Evolutionary conservation across 2,888 invertebrate genomes (phyloP).

Genomic region (Drosophila suboccidentalis): DNA sequence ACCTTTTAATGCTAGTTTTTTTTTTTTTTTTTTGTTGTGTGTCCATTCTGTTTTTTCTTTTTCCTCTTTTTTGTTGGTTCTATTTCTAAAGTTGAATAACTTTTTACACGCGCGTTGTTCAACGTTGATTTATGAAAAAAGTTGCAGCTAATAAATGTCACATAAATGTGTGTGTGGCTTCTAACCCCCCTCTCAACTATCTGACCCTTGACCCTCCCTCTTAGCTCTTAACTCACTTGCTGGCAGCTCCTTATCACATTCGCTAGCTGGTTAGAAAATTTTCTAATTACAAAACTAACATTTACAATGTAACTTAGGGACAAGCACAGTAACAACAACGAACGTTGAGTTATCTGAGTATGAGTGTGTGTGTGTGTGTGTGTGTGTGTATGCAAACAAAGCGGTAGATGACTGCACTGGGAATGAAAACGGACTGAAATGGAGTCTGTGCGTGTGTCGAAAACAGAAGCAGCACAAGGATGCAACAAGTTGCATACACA

Average conservation of each 20-base stretch:
- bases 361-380: constrained; percentile 23
- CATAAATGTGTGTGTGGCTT: constrained; percentile 46
- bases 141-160: constrained; percentile 79
- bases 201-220: not conserved
- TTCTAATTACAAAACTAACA: constrained; percentile 81
- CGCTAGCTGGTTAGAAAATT: constrained; percentile 69
- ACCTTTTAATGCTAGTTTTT: constrained; percentile 43
- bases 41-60: constrained; percentile 7
- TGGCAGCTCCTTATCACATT: constrained; percentile 58
- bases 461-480: constrained; percentile 42
- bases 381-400: constrained; percentile 50
- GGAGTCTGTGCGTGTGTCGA: constrained; percentile 32
- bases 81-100: constrained; percentile 16
- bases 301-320: constrained; percentile 78
- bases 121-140: constrained; percentile 73
- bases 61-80: not conserved
- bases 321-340: constrained; percentile 52
- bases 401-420: constrained; percentile 42
- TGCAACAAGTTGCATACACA: constrained; percentile 82
- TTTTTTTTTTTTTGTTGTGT: constrained; percentile 15
- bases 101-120: constrained; percentile 41
- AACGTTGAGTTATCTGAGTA: constrained; percentile 7
- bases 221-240: constrained; percentile 9
- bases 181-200: not conserved
- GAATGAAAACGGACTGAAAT: constrained; percentile 31